Evolutionary conservation across 2,888 invertebrate genomes (phyloP).

Genomic region (Ochlodes sylvanus): DNA sequence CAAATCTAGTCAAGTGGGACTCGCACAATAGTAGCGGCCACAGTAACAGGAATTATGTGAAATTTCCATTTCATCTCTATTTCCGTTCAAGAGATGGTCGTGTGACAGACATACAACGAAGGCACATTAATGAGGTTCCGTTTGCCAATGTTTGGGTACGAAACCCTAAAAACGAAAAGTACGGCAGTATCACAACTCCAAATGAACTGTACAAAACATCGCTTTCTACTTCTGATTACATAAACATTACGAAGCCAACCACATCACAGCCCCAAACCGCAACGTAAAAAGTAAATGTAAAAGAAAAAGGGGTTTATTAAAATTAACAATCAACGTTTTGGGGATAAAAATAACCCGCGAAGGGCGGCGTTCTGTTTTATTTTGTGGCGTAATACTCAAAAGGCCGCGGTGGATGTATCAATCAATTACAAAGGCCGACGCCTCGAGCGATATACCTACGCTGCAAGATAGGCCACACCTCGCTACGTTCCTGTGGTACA

Average conservation of each 20-base stretch:
- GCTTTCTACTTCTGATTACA: not conserved
- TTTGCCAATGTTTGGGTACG: too few relatives aligned
- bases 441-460: constrained; percentile 71
- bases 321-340: constrained; percentile 26
- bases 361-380: constrained; percentile 23
- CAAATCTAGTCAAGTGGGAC: too few relatives aligned
- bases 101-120: too few relatives aligned
- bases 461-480: constrained; percentile 64
- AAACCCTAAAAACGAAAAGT: too few relatives aligned
- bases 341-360: constrained; percentile 18
- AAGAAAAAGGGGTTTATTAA: constrained; percentile 25
- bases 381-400: constrained; percentile 34
- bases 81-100: too few relatives aligned
- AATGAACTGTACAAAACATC: not conserved
- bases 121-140: too few relatives aligned
- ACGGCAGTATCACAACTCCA: not conserved
- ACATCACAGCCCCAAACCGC: not conserved
- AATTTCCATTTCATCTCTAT: too few relatives aligned
- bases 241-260: constrained; percentile 1
- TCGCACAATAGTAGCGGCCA: too few relatives aligned
- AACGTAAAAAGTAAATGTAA: constrained; percentile 18
- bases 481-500: constrained; percentile 46
- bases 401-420: constrained; percentile 67
- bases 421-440: constrained; percentile 79
- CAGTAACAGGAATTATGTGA: too few relatives aligned